Percentiles rank a stretch among this genome's conserved stretches.
Conservation (phyloP, 2,888 invertebrate species). For the Unio delphinus region DNA sequence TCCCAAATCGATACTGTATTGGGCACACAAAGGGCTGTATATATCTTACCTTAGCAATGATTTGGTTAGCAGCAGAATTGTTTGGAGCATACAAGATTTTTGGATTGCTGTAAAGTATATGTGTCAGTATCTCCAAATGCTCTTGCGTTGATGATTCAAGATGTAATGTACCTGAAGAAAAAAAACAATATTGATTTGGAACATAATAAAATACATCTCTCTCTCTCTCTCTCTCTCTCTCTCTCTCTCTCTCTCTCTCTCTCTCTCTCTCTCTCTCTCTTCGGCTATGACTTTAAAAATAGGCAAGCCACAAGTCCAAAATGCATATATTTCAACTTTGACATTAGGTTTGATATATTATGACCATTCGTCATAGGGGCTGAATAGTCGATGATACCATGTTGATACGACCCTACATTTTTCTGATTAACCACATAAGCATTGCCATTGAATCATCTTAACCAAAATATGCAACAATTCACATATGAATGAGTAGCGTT, state of each 20-base stretch:
- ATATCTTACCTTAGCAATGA: conserved; percentile 69
- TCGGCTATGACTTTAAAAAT: no score
- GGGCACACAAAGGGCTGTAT: neutral
- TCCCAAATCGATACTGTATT: no score
- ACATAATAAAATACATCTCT: neutral
- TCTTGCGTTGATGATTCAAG: conserved; percentile 1
- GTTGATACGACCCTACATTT: no score
- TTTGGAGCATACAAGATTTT: conserved; percentile 72
- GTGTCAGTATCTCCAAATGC: conserved; percentile 67
- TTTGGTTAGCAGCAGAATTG: conserved; percentile 68
- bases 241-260: neutral
- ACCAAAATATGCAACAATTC: no score
- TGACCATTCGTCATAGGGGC: no score
- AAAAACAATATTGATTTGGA: conserved; percentile 19
- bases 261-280: conserved; percentile 1
- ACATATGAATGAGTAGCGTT: no score
- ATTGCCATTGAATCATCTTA: no score
- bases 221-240: neutral
- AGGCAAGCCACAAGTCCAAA: no score
- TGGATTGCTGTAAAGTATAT: conserved; percentile 72
- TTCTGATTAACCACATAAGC: no score
- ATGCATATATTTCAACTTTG: no score
- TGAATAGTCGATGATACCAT: no score
- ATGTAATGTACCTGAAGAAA: neutral
- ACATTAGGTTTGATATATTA: no score